Conservation (phyloP, 2,797 vertebrate genomes). For the Coregonus suidteri region DNA sequence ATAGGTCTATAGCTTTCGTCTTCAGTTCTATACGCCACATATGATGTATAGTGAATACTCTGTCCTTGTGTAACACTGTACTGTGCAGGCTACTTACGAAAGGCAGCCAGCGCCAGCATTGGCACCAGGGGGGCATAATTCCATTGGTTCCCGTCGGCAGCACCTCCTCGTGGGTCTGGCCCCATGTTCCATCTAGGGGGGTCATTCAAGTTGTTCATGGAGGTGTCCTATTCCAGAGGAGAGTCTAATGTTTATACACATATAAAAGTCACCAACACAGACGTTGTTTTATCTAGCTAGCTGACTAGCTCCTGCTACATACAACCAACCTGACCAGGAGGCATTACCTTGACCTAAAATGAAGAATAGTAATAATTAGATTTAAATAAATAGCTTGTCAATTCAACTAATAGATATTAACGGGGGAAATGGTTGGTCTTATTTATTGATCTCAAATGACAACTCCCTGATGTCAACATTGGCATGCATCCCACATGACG, state of each 20-base stretch:
- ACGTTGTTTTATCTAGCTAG: background rate
- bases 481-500: too few species aligned
- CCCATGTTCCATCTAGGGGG: constrained; percentile 94
- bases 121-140: constrained; percentile 96
- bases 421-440: background rate
- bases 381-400: background rate
- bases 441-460: background rate
- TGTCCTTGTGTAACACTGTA: background rate
- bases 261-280: constrained; percentile 14
- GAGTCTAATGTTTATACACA: constrained; percentile 11
- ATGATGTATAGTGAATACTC: too few species aligned
- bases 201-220: constrained; percentile 98
- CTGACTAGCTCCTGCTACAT: background rate
- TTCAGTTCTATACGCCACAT: background rate
- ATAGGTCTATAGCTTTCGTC: background rate
- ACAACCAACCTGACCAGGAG: background rate
- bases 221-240: constrained; percentile 53
- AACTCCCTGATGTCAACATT: background rate
- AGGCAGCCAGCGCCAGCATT: constrained; percentile 91
- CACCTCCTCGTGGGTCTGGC: constrained; percentile 80
- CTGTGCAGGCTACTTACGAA: constrained; percentile 72
- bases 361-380: background rate
- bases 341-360: background rate
- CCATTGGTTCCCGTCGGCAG: constrained; percentile 87
- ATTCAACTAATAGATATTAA: background rate